A percentile compares a stretch with the other conserved stretches of the same genome.
Conservation (phyloP, 2,888 invertebrate genomes). For the Dexiosoma caninum region DNA sequence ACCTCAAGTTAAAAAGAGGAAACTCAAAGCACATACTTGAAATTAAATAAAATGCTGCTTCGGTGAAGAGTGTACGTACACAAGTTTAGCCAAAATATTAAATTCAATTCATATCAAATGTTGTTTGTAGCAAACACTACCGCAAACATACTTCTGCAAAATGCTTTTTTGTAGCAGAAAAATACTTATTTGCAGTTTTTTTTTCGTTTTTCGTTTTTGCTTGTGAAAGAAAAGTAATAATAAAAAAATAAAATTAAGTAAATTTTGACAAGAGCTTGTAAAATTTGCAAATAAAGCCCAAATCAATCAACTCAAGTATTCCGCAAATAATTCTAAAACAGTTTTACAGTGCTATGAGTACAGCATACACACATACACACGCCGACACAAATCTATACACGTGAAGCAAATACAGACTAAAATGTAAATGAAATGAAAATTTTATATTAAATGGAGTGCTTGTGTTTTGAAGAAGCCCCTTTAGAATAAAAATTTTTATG, state of each 20-base stretch:
- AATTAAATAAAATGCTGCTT: neutral
- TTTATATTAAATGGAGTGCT: neutral
- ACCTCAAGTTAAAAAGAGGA: neutral
- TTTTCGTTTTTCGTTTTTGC: neutral
- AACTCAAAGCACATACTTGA: neutral
- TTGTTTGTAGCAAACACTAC: neutral
- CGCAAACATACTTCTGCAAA: slow-evolving; percentile 1
- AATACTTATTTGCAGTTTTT: neutral
- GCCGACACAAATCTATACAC: neutral
- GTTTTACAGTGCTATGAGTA: slow-evolving; percentile 8
- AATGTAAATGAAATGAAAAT: neutral
- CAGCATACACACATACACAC: neutral
- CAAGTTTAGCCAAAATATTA: slow-evolving; percentile 2
- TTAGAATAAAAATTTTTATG: slow-evolving; percentile 9
- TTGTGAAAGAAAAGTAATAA: neutral
- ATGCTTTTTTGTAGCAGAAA: neutral
- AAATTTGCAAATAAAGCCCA: slow-evolving; percentile 54
- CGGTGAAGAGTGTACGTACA: neutral
- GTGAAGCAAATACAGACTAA: too few relatives aligned
- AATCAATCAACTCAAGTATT: slow-evolving; percentile 60
- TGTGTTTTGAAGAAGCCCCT: slow-evolving; percentile 9
- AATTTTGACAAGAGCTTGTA: slow-evolving; percentile 52
- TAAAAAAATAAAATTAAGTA: slow-evolving; percentile 37
- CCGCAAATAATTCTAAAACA: slow-evolving; percentile 57
- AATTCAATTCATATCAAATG: slow-evolving; percentile 27